Evolutionary conservation across 2,797 vertebrate genomes (phyloP).

Genomic region (Carapus acus): DNA sequence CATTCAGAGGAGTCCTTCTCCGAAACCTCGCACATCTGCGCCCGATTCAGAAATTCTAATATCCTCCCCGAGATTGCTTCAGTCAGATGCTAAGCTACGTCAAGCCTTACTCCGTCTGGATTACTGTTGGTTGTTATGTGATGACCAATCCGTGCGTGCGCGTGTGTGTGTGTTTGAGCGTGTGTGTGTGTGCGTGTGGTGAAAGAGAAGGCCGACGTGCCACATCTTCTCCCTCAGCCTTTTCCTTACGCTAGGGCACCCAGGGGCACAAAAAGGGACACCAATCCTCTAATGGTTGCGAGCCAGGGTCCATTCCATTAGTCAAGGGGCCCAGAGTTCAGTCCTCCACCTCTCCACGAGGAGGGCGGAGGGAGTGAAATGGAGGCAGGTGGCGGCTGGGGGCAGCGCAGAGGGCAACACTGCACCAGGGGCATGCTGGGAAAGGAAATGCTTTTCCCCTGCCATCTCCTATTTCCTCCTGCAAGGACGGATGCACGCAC

Average conservation of each 20-base stretch:
- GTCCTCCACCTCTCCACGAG: constrained; percentile 38
- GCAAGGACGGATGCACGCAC: constrained; percentile 43
- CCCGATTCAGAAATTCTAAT: constrained; percentile 56
- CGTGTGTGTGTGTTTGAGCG: constrained; percentile 34
- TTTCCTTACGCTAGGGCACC: constrained; percentile 53
- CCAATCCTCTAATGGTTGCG: constrained; percentile 71
- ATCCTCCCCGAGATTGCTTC: constrained; percentile 59
- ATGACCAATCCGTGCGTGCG: no score
- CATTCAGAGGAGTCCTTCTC: constrained; percentile 46
- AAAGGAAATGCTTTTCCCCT: constrained; percentile 37
- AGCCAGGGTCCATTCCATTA: constrained; percentile 72
- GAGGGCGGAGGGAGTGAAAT: constrained; percentile 61
- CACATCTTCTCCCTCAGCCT: constrained; percentile 46
- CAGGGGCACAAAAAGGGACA: constrained; percentile 54
- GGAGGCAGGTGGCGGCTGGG: constrained; percentile 67
- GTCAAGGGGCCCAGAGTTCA: constrained; percentile 66
- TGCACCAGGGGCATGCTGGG: constrained; percentile 66
- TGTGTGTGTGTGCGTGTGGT: constrained; percentile 1
- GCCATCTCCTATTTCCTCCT: constrained; percentile 44
- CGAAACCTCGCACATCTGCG: constrained; percentile 42
- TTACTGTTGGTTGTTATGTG: constrained; percentile 53
- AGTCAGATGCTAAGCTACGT: constrained; percentile 61
- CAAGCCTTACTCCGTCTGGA: constrained; percentile 56
- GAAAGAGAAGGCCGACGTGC: constrained; percentile 38
- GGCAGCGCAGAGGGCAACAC: constrained; percentile 60